Evolutionary conservation across 1,140 invertebrate genomes (phyloP), one percentile per base, ranked within the genome.

Genomic region (Drosophila azteca): DNA sequence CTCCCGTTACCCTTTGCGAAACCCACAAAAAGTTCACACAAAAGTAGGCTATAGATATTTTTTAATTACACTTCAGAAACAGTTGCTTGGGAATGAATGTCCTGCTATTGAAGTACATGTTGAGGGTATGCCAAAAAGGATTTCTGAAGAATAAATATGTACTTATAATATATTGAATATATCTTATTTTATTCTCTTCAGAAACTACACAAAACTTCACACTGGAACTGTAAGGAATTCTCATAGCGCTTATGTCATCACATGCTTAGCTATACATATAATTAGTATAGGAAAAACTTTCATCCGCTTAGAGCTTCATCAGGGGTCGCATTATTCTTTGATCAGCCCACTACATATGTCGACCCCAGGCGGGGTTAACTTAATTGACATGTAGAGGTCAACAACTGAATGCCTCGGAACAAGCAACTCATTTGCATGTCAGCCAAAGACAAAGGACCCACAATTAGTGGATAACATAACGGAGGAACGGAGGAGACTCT

Each of bases 401-500:
- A 82, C 79, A 82, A 73, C 73, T 81, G 57, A 82, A 81, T 81
- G 68, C 39, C 68, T 22, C 17, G 43, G 24, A 79, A 77, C 61
- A 81, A 77, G 61, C 61, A 71, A 68, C 77, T 80, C 77, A 80
- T 79, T 80, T 76, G 51, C 67, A 58, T 73, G 69, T 50, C 68
- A 64, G 43, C 44, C 59, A 70, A 48, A 62, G 50, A 55, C 55
- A 65, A 43, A 39, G 55, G 53, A 48, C 58, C 51, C 22, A 44
- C 46, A 78, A 70, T 82, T 79, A 46, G 39, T 35, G 63, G 41
- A 78, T 65, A 65, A 58, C 67, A 63, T 64, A 20, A 20, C 17
- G 17, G 17, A 20, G 17, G 0, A 57, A 53, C 15, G 74, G 29
- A 54, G 41, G 15, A 45, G n/a, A 20, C 26, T 29, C 13, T 9